Conservation (phyloP, 92 coral and sea anemone genomes). For the Zoanthus gigantus region DNA sequence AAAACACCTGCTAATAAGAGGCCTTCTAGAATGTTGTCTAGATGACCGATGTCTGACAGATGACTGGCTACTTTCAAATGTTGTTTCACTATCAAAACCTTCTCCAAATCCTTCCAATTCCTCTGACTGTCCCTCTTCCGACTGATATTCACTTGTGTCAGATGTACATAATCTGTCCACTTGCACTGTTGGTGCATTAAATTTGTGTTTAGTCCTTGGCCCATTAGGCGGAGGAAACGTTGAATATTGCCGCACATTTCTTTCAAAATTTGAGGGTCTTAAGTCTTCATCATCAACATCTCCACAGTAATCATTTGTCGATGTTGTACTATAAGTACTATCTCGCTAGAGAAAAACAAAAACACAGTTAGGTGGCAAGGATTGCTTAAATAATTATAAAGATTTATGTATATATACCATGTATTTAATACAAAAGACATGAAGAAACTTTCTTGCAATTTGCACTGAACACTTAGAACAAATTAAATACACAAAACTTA, state of each 20-base stretch:
- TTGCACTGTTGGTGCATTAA: conserved; percentile 69
- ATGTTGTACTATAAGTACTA: conserved; percentile 95
- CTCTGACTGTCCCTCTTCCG: conserved; percentile 82
- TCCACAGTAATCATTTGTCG: conserved; percentile 97
- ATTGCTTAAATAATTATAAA: no score
- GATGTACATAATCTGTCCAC: conserved; percentile 74
- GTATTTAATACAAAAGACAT: no score
- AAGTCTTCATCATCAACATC: conserved; percentile 85
- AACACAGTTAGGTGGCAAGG: neutral
- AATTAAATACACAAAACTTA: no score
- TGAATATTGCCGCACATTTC: conserved; percentile 88
- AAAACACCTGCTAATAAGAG: conserved; percentile 19
- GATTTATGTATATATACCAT: no score
- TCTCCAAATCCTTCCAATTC: conserved; percentile 86
- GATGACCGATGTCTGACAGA: conserved; percentile 47
- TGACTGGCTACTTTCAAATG: conserved; percentile 73
- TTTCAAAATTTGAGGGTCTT: conserved; percentile 69
- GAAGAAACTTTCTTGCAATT: no score
- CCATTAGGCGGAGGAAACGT: conserved; percentile 90
- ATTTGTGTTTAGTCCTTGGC: conserved; percentile 76
- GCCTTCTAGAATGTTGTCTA: conserved; percentile 11
- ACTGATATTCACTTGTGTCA: conserved; percentile 98
- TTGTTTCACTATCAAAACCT: conserved; percentile 80
- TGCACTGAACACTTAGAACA: no score
- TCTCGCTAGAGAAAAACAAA: conserved; percentile 60